Evolutionary conservation across 2,113 vertebrate genomes (phyloP).

Genomic region (Petromus typicus): DNA sequence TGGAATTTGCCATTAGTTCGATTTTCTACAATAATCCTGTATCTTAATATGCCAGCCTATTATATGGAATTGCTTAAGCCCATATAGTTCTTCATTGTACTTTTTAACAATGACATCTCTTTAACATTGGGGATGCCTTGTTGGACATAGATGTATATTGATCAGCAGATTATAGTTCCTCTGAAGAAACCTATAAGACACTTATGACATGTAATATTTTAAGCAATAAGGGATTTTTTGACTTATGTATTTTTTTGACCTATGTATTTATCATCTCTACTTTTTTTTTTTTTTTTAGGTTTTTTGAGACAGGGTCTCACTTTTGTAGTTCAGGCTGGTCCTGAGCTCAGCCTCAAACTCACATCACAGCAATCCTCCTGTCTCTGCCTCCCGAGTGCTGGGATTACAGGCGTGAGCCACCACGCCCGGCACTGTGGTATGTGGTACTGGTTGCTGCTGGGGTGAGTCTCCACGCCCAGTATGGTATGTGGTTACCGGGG

Average conservation of each 20-base stretch:
- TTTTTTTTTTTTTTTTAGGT: no score
- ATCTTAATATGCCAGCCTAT: background rate
- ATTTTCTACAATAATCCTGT: background rate
- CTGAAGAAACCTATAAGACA: background rate
- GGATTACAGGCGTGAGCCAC: no score
- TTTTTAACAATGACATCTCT: background rate
- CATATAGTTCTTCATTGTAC: background rate
- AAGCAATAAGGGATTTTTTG: background rate
- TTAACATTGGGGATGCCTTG: background rate
- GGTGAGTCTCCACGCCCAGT: no score
- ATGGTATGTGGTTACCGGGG: no score
- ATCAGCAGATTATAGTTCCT: background rate
- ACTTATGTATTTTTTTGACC: slow-evolving; percentile 28
- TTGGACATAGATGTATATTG: background rate
- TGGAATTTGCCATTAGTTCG: background rate
- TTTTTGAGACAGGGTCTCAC: no score
- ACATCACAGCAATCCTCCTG: no score
- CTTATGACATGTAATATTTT: background rate
- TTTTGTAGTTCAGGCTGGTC: no score
- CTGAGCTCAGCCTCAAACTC: no score
- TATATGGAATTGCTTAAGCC: background rate
- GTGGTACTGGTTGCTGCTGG: no score
- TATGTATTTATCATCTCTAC: no score
- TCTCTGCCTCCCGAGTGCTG: no score
- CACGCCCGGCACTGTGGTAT: no score